A percentile compares a stretch with the other conserved stretches of the same genome.
These are phyloP conservation scores for Bombus sylvicola DNA, from an alignment of 1,140 invertebrate species.

Conservation along the genomic window DNA sequence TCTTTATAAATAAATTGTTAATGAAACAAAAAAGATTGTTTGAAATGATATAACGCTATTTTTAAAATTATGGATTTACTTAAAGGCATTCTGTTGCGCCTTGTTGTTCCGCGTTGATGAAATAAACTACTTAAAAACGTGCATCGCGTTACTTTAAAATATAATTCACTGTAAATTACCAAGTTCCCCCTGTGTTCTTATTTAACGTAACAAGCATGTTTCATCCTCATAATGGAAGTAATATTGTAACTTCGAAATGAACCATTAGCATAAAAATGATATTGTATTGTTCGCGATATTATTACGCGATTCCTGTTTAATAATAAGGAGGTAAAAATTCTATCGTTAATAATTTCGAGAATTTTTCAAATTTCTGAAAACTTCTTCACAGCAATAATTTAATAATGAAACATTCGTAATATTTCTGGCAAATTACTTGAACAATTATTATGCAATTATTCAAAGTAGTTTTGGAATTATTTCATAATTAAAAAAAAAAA, in stretches of 20 bases:
- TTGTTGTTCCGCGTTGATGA: neutral
- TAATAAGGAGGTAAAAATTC: neutral
- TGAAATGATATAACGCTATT: neutral
- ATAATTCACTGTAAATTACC: neutral
- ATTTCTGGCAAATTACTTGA: too few species aligned
- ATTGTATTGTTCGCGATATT: neutral
- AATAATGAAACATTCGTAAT: neutral
- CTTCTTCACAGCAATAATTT: too few species aligned
- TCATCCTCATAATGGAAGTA: neutral
- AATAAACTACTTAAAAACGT: conserved; percentile 1
- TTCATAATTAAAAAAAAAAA: neutral
- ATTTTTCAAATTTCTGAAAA: too few species aligned
- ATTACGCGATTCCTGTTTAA: neutral
- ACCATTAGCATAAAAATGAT: too few species aligned
- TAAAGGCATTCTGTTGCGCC: conserved; percentile 52
- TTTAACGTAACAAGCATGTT: neutral
- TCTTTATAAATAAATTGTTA: neutral
- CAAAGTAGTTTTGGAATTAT: too few species aligned
- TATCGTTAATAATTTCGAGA: neutral
- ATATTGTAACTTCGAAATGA: too few species aligned
- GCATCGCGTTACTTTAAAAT: neutral
- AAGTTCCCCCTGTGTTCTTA: neutral
- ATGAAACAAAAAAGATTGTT: neutral
- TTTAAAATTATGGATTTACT: neutral
- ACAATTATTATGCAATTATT: too few species aligned